Conservation (phyloP, 2,888 invertebrate genomes). For the Phrixothrix hirtus region DNA sequence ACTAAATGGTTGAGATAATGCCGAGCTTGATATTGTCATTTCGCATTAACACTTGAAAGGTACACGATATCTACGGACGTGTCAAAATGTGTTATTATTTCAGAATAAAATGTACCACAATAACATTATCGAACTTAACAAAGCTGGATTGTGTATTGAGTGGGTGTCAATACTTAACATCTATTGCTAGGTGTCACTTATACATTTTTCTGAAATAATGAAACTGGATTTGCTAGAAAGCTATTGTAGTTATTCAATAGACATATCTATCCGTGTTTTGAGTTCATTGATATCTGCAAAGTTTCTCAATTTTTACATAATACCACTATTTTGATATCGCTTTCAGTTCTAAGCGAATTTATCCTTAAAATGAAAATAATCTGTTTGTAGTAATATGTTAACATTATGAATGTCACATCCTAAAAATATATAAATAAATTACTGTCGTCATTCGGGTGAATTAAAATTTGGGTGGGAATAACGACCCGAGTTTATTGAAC, state of each 20-base stretch:
- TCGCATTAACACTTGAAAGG: constrained; percentile 20
- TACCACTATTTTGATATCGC: neutral
- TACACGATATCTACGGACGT: constrained; percentile 21
- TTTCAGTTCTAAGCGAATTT: neutral
- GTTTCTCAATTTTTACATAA: too few relatives aligned
- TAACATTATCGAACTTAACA: constrained; percentile 27
- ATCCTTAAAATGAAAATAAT: constrained; percentile 1
- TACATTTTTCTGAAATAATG: constrained; percentile 12
- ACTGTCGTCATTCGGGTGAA: constrained; percentile 27
- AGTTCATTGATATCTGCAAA: too few relatives aligned
- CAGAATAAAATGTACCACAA: constrained; percentile 29
- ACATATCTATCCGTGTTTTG: too few relatives aligned
- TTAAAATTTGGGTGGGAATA: constrained; percentile 34
- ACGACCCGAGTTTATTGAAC: constrained; percentile 33
- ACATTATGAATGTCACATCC: constrained; percentile 14
- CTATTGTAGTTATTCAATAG: neutral
- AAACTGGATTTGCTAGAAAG: neutral
- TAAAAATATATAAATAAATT: constrained; percentile 35
- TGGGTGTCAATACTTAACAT: constrained; percentile 27
- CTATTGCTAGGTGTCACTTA: constrained; percentile 21
- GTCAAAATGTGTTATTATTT: constrained; percentile 30
- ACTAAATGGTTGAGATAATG: neutral
- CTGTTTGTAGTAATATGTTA: neutral
- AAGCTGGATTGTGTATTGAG: too few relatives aligned
- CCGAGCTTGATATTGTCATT: constrained; percentile 16